Base-by-base conservation (phyloP, 2,797 vertebrate species). In the Mareca penelope region DNA sequence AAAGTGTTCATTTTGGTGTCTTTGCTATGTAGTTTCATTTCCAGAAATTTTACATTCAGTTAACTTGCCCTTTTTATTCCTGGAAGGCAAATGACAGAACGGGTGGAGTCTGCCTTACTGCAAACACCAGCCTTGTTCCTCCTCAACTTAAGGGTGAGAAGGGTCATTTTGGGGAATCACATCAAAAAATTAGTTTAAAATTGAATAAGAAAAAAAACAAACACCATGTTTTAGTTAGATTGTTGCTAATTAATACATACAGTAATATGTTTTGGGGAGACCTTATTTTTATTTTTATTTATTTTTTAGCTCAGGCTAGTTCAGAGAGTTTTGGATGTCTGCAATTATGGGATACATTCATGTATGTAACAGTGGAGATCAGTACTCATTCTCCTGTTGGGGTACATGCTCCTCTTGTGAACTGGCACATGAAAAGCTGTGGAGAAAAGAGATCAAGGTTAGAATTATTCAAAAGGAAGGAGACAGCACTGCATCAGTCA, bases 1-100 rank as follows among this genome's bases (percentile, higher is more conserved):
- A 6, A 1, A 8, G 35, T 6, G 10, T 4, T 1, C 2, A 2
- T 14, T 31, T 5, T 3, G 21, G 4, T 5, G 1, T 9, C 48
- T 46, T 63, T 13, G 39, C 44, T 6, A 0, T 1, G 13, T 6
- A 23, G 17, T 7, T 24, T 14, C 10, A 4, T 9, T 28, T 53
- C 7, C 2, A 28, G 31, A 15, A 16, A 4, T 2, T 10, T 28
- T 46, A 12, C 6, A 3, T 31, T 1, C 1, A 2, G 3, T 57
- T 16, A 6, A 0, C 50, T 42, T 29, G 18, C 14, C 7, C 64
- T 53, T 59, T 72, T 24, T 2, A 13, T n/a, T 42, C 52, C 77
- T 40, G 18, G n/a, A 78, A 50, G n/a, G 12, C 12, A 53, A 64
- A 19, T 4, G 63, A 33, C 7, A 75, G 31, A 8, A 8, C 4